phyloP scores from a whole-genome alignment of 2,113 vertebrate species.

The Ciconia boyciana region DNA sequence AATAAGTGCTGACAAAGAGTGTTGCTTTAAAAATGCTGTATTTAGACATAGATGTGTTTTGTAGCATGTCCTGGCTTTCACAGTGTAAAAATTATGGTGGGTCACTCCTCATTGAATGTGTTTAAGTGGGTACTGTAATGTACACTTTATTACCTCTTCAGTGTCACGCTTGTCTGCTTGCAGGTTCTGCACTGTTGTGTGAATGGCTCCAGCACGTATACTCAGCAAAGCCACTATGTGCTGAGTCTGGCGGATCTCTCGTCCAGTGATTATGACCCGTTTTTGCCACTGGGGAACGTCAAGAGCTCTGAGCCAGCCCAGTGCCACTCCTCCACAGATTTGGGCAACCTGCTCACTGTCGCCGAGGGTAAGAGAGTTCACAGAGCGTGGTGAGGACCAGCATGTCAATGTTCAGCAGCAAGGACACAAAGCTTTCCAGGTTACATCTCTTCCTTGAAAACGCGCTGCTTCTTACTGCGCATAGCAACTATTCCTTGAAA shows the following conservation, averaged over 20 bases:
- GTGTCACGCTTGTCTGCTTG: not conserved
- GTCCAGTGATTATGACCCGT: constrained; percentile 87
- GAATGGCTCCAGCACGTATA: constrained; percentile 89
- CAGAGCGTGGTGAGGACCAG: not conserved
- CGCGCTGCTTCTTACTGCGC: accelerated
- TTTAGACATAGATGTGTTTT: not conserved
- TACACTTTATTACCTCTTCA: not conserved
- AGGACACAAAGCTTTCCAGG: not conserved
- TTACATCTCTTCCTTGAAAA: not conserved
- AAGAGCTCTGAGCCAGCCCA: constrained; percentile 82
- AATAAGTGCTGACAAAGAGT: not conserved
- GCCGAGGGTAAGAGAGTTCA: constrained; percentile 83
- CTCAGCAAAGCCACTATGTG: constrained; percentile 91
- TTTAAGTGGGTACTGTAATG: not conserved
- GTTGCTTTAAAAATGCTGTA: not conserved
- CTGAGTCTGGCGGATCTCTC: constrained; percentile 91
- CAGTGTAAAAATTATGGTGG: not conserved
- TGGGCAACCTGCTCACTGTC: constrained; percentile 91
- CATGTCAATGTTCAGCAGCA: not conserved
- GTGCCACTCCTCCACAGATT: constrained; percentile 74
- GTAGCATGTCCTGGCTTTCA: not conserved
- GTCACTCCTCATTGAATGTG: not conserved
- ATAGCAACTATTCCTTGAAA: not conserved
- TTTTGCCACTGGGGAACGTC: constrained; percentile 85
- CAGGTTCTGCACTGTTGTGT: constrained; percentile 96